phyloP scores from a whole-genome alignment of 2,888 invertebrate species.

The Acanthosepion esculentum region DNA sequence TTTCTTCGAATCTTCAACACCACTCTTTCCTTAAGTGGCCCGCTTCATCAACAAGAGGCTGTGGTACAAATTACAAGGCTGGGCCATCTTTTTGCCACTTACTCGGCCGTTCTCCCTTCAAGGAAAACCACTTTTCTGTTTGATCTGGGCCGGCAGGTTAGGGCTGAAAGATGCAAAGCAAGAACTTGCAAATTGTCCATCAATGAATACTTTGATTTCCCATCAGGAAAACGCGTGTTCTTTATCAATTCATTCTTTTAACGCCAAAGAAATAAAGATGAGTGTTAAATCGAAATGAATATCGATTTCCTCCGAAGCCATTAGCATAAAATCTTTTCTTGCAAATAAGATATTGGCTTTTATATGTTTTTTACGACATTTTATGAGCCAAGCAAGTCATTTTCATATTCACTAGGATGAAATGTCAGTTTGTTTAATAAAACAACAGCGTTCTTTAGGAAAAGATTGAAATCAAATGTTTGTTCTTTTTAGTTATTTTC shows the following conservation, averaged over 20 bases:
- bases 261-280: not conserved
- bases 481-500: too few species aligned
- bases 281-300: not conserved
- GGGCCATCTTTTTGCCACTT: not conserved
- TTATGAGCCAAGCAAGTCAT: too few species aligned
- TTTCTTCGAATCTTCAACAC: constrained; percentile 6
- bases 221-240: not conserved
- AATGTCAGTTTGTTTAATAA: too few species aligned
- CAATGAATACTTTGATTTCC: not conserved
- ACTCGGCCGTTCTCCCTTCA: not conserved
- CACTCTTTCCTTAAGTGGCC: not conserved
- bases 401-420: too few species aligned
- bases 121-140: not conserved
- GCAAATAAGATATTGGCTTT: constrained; percentile 22
- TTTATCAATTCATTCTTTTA: not conserved
- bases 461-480: too few species aligned
- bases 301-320: not conserved
- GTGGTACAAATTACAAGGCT: not conserved
- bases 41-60: constrained; percentile 33
- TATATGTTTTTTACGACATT: not conserved
- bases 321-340: not conserved
- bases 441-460: too few species aligned
- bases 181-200: not conserved
- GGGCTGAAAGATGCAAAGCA: not conserved
- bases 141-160: not conserved